A percentile compares a stretch with the other conserved stretches of the same genome.
These are phyloP conservation scores for Formica aserva DNA, from an alignment of 2,888 invertebrate species.

Conservation along the genomic window DNA sequence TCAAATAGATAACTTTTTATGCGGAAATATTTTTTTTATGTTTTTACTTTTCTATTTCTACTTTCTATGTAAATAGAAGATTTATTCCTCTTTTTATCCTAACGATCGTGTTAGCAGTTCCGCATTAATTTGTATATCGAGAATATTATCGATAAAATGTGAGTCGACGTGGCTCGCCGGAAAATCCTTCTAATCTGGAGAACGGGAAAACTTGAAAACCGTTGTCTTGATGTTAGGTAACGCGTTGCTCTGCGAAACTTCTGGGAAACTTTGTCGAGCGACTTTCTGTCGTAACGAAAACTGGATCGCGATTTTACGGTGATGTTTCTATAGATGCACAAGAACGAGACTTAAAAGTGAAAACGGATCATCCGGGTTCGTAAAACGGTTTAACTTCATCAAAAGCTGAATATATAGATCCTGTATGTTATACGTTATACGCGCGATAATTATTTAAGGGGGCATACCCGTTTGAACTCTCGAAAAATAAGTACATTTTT, in stretches of 20 bases:
- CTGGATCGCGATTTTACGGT: constrained; percentile 20
- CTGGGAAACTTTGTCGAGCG: constrained; percentile 48
- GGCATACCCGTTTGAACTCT: too few relatives aligned
- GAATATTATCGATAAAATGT: not conserved
- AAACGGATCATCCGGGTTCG: not conserved
- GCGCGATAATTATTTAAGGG: too few relatives aligned
- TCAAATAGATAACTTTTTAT: constrained; percentile 10
- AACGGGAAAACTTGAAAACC: constrained; percentile 41
- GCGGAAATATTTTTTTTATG: not conserved
- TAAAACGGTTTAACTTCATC: not conserved
- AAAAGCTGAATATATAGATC: constrained; percentile 2
- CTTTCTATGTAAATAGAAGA: not conserved
- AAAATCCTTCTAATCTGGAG: not conserved
- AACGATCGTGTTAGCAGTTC: not conserved
- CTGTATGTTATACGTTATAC: not conserved
- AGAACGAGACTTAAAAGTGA: constrained; percentile 22
- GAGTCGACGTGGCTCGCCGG: not conserved
- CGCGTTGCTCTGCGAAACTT: constrained; percentile 28
- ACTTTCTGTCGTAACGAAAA: constrained; percentile 43
- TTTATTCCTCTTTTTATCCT: not conserved
- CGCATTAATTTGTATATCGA: constrained; percentile 21
- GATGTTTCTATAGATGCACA: not conserved
- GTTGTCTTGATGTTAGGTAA: constrained; percentile 57
- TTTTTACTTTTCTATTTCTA: not conserved
- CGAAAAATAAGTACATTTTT: too few relatives aligned